Evolutionary conservation across 2,113 vertebrate genomes (phyloP).

Genomic region (Hyperopisus bebe): DNA sequence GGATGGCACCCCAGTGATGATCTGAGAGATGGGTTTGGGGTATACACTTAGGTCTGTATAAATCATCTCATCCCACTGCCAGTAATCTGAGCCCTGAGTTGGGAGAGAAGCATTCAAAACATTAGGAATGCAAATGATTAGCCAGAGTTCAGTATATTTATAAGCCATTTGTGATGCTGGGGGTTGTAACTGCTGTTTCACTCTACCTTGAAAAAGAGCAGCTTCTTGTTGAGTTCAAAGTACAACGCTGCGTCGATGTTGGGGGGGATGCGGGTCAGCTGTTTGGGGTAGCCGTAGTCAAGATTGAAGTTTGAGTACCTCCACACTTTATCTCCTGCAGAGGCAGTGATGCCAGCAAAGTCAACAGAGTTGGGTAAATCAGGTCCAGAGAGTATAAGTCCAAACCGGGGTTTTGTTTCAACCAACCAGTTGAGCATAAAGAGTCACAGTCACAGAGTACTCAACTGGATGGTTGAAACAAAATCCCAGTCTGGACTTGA

Average conservation of each 20-base stretch:
- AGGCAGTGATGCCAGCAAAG: background rate
- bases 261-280: constrained; percentile 59
- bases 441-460: too few relatives aligned
- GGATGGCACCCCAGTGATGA: constrained; percentile 66
- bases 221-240: constrained; percentile 71
- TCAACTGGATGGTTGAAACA: too few relatives aligned
- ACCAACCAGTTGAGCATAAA: too few relatives aligned
- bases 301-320: constrained; percentile 65
- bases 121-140: background rate
- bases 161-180: background rate
- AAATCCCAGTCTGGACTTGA: too few relatives aligned
- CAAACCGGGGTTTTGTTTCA: too few relatives aligned
- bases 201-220: constrained; percentile 80
- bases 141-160: background rate
- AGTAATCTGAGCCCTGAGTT: constrained; percentile 58
- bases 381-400: too few relatives aligned
- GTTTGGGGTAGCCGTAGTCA: constrained; percentile 72
- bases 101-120: background rate
- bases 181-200: background rate
- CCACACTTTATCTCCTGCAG: constrained; percentile 71
- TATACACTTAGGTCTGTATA: constrained; percentile 55
- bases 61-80: constrained; percentile 77
- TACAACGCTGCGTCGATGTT: constrained; percentile 75
- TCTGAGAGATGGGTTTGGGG: constrained; percentile 65
- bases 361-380: too few relatives aligned